Evolutionary conservation across 1,140 invertebrate species (phyloP), one percentile per base, ranked within the genome.

Genomic region (Mylabris phalerata): DNA sequence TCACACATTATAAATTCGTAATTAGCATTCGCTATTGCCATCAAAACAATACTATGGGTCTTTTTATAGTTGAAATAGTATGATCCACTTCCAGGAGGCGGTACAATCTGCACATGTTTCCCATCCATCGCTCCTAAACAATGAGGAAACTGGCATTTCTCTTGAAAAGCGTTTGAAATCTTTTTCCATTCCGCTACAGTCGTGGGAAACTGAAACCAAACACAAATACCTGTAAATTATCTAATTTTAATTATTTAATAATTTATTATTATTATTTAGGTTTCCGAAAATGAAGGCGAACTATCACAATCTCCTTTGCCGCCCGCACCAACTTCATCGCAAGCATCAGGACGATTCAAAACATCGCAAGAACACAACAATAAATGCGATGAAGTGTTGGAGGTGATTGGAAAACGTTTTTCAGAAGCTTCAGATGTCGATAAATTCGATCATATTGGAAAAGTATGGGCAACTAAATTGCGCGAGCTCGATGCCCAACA

Each of bases 1-100:
- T 77, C 69, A 59, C 65, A 58, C 54, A 65, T 60, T 10, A 72
- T 63, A 55, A 76, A 74, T 59, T 69, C 64, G 54, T 75, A 77
- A 42, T 73, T 66, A 7, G 75, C 67, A 65, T 76, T 74, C 5
- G 63, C 69, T 38, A 73, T 50, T 11, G 73, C 75, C 38, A 73
- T 43, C n/a, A 75, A 46, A 24, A 72, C 62, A 4, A 73, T 59
- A 50, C 64, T 67, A 51, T 60, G 57, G 40, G 52, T 66, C 2
- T 59, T 13, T 56, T 72, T 73, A 50, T 73, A 74, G 58, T 71
- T 72, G 24, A 45, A 69, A 61, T 61, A 67, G 19, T 55, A 51
- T n/a, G 69, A 67, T 2, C 73, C 73, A 59, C 58, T 61, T 54
- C 63, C 66, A 9, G 41, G 24, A 10, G 70, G 72, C 10, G 48